Evolutionary conservation across 2,797 vertebrate genomes (phyloP).

Genomic region (Notoglanidium macrostoma): DNA sequence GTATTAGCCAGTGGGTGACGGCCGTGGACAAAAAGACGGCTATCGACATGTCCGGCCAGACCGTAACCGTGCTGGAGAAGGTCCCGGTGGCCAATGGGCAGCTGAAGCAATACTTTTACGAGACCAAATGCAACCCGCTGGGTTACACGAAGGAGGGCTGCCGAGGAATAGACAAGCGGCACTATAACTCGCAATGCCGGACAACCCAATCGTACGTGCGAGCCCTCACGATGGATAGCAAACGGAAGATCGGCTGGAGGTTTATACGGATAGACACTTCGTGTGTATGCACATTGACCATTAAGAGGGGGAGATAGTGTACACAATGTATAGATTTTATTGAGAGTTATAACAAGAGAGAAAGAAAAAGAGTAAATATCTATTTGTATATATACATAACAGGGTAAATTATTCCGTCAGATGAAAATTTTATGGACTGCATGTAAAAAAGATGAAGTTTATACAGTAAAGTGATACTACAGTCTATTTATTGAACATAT

Average conservation of each 20-base stretch:
- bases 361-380: conserved; percentile 94
- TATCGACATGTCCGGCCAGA: conserved; percentile 99
- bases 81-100: conserved; percentile 97
- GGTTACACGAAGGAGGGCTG: conserved; percentile 99
- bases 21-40: conserved; percentile 99
- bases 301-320: conserved; percentile 99
- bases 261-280: conserved; percentile 99
- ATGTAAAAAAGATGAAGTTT: conserved; percentile 99
- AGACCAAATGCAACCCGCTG: conserved; percentile 99
- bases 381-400: conserved; percentile 99
- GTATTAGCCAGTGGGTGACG: conserved; percentile 99
- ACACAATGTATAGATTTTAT: conserved; percentile 99
- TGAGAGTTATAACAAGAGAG: conserved; percentile 95
- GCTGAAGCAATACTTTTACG: conserved; percentile 99
- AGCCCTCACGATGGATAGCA: conserved; percentile 99
- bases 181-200: conserved; percentile 99
- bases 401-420: conserved; percentile 99
- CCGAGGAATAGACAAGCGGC: conserved; percentile 99
- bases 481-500: conserved; percentile 99
- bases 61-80: conserved; percentile 97
- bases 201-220: conserved; percentile 99
- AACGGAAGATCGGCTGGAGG: conserved; percentile 98
- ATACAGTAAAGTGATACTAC: conserved; percentile 99
- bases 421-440: conserved; percentile 99
- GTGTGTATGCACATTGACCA: conserved; percentile 99